Evolutionary conservation across 2,797 vertebrate genomes (phyloP).

Genomic region (Rhinogobio ventralis): DNA sequence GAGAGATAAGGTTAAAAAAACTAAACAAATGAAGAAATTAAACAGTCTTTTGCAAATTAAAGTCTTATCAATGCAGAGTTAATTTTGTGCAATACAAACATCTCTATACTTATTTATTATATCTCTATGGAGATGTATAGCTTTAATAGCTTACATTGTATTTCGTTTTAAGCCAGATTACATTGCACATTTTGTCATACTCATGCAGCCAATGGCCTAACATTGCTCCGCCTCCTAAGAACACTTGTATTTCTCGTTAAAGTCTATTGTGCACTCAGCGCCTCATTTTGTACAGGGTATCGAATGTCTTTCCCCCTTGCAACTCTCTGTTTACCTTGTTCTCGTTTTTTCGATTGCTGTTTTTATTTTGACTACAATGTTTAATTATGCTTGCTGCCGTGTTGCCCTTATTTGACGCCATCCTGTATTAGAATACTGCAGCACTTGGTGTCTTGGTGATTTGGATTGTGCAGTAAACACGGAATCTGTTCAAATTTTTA

Average conservation of each 20-base stretch:
- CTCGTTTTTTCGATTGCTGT: slow-evolving; percentile 4
- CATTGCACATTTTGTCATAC: slow-evolving; percentile 21
- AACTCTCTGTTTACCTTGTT: not conserved
- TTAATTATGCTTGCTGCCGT: not conserved
- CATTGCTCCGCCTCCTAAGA: not conserved
- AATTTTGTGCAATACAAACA: not conserved
- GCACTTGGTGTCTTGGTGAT: not conserved
- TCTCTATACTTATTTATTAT: slow-evolving; percentile 14
- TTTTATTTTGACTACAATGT: not conserved
- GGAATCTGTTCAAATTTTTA: not conserved
- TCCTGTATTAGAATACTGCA: too few species aligned
- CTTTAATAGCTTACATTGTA: slow-evolving; percentile 41
- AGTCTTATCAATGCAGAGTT: slow-evolving; percentile 1
- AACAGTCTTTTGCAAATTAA: not conserved
- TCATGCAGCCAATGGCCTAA: not conserved
- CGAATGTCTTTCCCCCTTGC: not conserved
- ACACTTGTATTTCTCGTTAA: not conserved
- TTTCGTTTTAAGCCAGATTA: slow-evolving; percentile 24
- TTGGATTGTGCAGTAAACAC: not conserved
- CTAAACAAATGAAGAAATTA: not conserved
- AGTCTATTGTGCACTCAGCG: not conserved
- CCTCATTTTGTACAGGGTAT: not conserved
- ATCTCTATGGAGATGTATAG: slow-evolving; percentile 8
- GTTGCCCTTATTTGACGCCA: not conserved
- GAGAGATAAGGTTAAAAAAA: not conserved